Conservation (phyloP, 2,888 invertebrate genomes). For the Tillus elongatus region DNA sequence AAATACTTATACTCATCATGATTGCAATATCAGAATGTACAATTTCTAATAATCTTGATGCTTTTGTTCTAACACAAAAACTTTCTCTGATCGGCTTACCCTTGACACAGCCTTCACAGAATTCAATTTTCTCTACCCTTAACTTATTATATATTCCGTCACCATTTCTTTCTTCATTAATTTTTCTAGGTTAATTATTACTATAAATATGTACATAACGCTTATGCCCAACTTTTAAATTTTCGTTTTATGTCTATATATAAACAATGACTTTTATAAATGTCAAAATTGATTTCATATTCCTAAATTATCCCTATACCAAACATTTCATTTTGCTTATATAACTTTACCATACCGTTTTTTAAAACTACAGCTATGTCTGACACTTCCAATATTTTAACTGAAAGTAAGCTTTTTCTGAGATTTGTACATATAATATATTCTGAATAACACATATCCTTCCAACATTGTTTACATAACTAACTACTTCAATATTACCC, state of each 20-base stretch:
- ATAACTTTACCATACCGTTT: background rate
- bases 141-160: background rate
- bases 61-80: background rate
- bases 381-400: background rate
- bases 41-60: background rate
- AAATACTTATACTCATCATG: background rate
- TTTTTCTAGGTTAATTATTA: background rate
- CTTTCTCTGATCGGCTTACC: background rate
- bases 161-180: slow-evolving; percentile 3
- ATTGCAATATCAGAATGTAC: background rate
- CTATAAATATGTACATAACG: background rate
- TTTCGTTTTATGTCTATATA: background rate
- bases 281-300: background rate
- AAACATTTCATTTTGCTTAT: background rate
- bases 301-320: background rate
- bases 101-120: background rate
- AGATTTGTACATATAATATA: slow-evolving; percentile 1
- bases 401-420: background rate
- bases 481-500: slow-evolving; percentile 7
- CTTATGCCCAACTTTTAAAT: background rate
- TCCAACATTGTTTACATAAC: no score
- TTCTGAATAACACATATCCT: slow-evolving; percentile 1
- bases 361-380: background rate
- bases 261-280: no score
- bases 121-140: background rate